These are phyloP conservation scores for Megalops cyprinoides DNA, from an alignment of 2,797 vertebrate genomes.

Conservation along the genomic window DNA sequence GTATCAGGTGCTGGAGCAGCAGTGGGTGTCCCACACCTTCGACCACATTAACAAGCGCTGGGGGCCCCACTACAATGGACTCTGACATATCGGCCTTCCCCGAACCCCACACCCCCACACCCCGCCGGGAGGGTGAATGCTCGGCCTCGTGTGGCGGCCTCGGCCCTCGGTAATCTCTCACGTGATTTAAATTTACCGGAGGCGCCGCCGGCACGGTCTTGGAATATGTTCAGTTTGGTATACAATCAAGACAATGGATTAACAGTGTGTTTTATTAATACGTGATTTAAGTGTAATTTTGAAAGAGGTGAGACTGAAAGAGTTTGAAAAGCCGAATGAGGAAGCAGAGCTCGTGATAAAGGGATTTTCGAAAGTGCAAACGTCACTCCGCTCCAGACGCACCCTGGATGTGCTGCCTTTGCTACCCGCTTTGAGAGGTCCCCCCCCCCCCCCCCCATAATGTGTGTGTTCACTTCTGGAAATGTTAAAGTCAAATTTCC, in stretches of 20 bases:
- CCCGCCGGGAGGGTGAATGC: constrained; percentile 44
- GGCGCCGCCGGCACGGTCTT: constrained; percentile 66
- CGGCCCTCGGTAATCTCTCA: constrained; percentile 58
- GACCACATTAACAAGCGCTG: constrained; percentile 99
- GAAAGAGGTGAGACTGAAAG: no score
- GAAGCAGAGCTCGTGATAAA: constrained; percentile 66
- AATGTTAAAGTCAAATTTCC: background rate
- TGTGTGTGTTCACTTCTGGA: background rate
- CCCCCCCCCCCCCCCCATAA: background rate
- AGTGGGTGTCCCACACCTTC: constrained; percentile 98
- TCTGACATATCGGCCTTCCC: constrained; percentile 86
- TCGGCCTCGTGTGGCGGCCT: constrained; percentile 57
- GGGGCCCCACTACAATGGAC: constrained; percentile 98
- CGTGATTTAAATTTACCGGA: constrained; percentile 62
- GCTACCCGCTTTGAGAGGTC: background rate
- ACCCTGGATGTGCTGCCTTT: no score
- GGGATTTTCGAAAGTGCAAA: constrained; percentile 29
- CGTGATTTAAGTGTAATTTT: constrained; percentile 74
- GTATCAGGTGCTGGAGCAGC: constrained; percentile 96
- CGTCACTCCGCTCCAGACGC: background rate
- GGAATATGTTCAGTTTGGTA: constrained; percentile 78
- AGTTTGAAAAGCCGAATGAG: constrained; percentile 53
- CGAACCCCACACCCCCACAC: constrained; percentile 51
- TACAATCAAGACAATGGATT: constrained; percentile 78
- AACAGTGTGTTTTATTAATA: constrained; percentile 62